Conservation (phyloP, 2,888 invertebrate species). For the Branchinecta sandiegonensis region DNA sequence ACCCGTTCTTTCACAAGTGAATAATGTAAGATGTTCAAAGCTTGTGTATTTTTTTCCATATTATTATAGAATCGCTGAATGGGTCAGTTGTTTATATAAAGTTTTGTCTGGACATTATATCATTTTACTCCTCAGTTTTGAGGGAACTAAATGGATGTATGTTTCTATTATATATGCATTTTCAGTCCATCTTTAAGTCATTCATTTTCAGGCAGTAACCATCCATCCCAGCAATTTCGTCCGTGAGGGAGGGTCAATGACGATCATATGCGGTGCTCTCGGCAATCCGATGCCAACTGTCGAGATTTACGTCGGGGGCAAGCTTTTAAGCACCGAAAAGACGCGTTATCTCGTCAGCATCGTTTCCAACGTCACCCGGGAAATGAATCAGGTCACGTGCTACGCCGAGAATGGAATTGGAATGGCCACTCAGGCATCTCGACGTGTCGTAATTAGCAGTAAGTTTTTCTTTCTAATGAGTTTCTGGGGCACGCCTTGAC, state of each 20-base stretch:
- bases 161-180: background rate
- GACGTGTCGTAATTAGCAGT: slow-evolving; percentile 67
- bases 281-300: slow-evolving; percentile 73
- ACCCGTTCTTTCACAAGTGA: no score
- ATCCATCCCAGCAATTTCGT: slow-evolving; percentile 68
- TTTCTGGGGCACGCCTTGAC: background rate
- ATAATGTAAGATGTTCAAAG: no score
- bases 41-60: no score
- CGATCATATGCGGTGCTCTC: slow-evolving; percentile 58
- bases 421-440: slow-evolving; percentile 67
- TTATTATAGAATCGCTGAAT: no score
- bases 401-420: slow-evolving; percentile 78
- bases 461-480: slow-evolving; percentile 36
- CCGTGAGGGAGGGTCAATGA: slow-evolving; percentile 71
- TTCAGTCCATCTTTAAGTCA: slow-evolving; percentile 20
- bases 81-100: no score
- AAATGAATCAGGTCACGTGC: slow-evolving; percentile 72
- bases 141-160: background rate
- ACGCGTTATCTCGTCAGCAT: slow-evolving; percentile 72
- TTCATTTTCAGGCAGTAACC: slow-evolving; percentile 51
- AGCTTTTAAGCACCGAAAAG: slow-evolving; percentile 63
- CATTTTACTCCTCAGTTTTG: background rate
- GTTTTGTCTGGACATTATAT: no score
- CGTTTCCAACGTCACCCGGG: slow-evolving; percentile 66
- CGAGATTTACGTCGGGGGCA: slow-evolving; percentile 60